Evolutionary conservation across 1,140 invertebrate genomes (phyloP).

Genomic region (Hormaphis cornu): DNA sequence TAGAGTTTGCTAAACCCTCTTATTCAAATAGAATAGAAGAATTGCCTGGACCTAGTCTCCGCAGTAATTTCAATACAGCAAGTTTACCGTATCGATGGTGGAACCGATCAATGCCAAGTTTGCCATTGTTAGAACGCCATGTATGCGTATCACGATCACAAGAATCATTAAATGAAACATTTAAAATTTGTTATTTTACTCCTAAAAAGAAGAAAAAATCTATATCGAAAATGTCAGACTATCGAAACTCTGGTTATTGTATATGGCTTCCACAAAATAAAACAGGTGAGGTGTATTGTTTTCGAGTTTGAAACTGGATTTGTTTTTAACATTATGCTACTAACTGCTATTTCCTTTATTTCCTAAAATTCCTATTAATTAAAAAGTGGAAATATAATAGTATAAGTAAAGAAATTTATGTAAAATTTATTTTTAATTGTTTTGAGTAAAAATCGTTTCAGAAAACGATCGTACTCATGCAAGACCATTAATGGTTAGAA

Average conservation of each 20-base stretch:
- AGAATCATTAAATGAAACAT: neutral
- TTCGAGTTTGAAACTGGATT: neutral
- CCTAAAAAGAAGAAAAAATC: conserved; percentile 6
- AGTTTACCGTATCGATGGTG: conserved; percentile 20
- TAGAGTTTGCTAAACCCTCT: neutral
- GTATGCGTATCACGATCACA: neutral
- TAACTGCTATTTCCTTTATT: conserved; percentile 19
- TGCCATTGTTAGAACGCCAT: neutral
- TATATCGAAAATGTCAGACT: neutral
- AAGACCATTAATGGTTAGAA: conserved; percentile 26
- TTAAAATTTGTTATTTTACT: conserved; percentile 10
- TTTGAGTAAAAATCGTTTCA: conserved; percentile 19
- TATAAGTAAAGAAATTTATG: neutral
- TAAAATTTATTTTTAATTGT: neutral
- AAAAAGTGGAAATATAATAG: conserved; percentile 3
- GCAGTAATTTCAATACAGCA: conserved; percentile 14
- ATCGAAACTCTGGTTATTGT: conserved; percentile 23
- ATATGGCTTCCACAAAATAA: conserved; percentile 12
- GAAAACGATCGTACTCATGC: conserved; percentile 4
- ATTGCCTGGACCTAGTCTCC: neutral
- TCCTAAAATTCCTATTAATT: neutral
- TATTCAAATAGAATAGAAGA: neutral
- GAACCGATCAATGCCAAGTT: conserved; percentile 24
- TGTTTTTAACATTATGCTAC: conserved; percentile 11
- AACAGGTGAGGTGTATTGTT: conserved; percentile 17